phyloP scores from a whole-genome alignment of 2,888 invertebrate species.

The Chrysina gloriosa region DNA sequence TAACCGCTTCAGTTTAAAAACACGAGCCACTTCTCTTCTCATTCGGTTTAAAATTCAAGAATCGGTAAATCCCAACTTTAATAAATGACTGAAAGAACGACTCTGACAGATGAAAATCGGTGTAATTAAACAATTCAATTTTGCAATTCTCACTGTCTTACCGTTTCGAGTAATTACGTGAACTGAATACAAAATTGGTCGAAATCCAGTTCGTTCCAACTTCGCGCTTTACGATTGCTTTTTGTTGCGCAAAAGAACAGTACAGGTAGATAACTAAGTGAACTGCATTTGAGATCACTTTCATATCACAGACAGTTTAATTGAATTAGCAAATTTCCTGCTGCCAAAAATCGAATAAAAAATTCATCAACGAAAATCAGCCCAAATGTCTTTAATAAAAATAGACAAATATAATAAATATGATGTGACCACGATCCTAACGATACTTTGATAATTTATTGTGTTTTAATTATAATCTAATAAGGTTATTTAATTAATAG shows the following conservation, averaged over 20 bases:
- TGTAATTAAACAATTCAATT: slow-evolving; percentile 48
- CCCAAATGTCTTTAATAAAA: not conserved
- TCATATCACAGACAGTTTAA: slow-evolving; percentile 49
- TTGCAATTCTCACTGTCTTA: slow-evolving; percentile 46
- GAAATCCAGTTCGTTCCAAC: slow-evolving; percentile 37
- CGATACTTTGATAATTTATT: too few species aligned
- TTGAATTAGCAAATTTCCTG: slow-evolving; percentile 55
- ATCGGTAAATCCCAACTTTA: not conserved
- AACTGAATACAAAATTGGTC: slow-evolving; percentile 47
- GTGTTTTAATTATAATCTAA: too few species aligned
- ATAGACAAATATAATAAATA: not conserved
- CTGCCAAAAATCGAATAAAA: slow-evolving; percentile 38
- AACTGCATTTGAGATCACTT: slow-evolving; percentile 44
- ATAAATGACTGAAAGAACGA: not conserved
- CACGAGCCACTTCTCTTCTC: not conserved
- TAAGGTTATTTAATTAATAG: too few species aligned
- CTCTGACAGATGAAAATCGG: slow-evolving; percentile 33
- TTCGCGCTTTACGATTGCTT: not conserved
- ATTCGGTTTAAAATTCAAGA: slow-evolving; percentile 9
- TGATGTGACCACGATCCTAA: too few species aligned
- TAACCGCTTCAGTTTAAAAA: too few species aligned
- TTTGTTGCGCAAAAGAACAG: slow-evolving; percentile 3
- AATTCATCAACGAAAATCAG: slow-evolving; percentile 29
- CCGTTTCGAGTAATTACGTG: slow-evolving; percentile 47
- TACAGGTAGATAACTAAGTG: slow-evolving; percentile 49